These are phyloP conservation scores for Nematopogon swammerdamellus DNA, from an alignment of 2,888 invertebrate species.

Conservation along the genomic window DNA sequence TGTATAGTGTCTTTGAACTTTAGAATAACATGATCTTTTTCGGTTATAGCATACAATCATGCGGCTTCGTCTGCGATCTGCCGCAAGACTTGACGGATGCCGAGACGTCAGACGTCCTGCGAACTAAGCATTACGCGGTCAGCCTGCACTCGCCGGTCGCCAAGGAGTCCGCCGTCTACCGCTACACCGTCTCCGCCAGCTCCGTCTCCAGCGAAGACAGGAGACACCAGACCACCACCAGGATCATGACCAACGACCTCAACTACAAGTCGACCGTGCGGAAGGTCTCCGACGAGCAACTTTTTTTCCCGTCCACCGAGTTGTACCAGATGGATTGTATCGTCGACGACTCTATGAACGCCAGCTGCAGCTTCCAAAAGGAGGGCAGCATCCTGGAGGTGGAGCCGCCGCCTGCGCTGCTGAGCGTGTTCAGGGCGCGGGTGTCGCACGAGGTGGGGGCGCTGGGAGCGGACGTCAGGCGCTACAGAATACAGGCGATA, in stretches of 20 bases:
- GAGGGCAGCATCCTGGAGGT: slow-evolving; percentile 28
- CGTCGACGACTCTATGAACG: slow-evolving; percentile 27
- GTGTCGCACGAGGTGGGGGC: slow-evolving; percentile 29
- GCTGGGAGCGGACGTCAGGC: slow-evolving; percentile 22
- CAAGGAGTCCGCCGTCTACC: slow-evolving; percentile 33
- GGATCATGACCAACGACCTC: slow-evolving; percentile 54
- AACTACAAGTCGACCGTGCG: slow-evolving; percentile 56
- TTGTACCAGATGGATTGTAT: slow-evolving; percentile 41
- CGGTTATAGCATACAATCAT: slow-evolving; percentile 45
- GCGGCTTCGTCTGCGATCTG: slow-evolving; percentile 59
- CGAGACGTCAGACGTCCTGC: slow-evolving; percentile 40
- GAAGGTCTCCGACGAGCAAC: slow-evolving; percentile 45
- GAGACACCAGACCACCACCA: slow-evolving; percentile 48
- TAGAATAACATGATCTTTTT: too few species aligned
- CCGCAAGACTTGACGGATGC: slow-evolving; percentile 34
- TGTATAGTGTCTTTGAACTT: too few species aligned
- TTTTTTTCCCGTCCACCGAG: slow-evolving; percentile 62
- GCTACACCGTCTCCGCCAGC: slow-evolving; percentile 32
- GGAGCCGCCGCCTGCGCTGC: slow-evolving; percentile 18
- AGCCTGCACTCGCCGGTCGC: slow-evolving; percentile 37
- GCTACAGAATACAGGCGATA: slow-evolving; percentile 34
- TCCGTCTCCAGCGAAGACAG: slow-evolving; percentile 22
- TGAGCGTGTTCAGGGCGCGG: slow-evolving; percentile 24
- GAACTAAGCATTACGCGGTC: slow-evolving; percentile 53
- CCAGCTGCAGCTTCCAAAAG: slow-evolving; percentile 33